Percentiles rank a stretch among this genome's conserved stretches.
These are phyloP conservation scores for Imbricaverruca yamaguchii DNA, from an alignment of 2,888 invertebrate genomes.

Conservation along the genomic window DNA sequence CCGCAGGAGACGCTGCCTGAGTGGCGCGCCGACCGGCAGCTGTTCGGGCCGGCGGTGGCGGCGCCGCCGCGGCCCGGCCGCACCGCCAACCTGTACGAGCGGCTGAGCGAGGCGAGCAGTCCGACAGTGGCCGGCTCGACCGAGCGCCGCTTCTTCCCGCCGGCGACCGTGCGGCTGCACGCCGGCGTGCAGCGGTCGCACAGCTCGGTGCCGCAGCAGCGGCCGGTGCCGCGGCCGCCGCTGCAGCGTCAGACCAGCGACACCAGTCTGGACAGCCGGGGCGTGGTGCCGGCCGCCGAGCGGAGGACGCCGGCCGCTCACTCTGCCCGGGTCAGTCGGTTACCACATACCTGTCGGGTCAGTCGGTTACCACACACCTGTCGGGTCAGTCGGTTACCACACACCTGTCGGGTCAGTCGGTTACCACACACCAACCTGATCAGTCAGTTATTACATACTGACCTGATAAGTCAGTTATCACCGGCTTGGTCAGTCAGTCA, in stretches of 20 bases:
- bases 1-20: not conserved
- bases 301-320: not conserved
- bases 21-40: not conserved
- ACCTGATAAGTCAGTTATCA: no score
- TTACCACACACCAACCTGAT: no score
- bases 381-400: no score
- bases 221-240: not conserved
- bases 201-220: slow-evolving; percentile 13
- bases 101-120: slow-evolving; percentile 2
- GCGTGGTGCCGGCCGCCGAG: not conserved
- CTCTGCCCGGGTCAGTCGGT: not conserved
- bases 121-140: not conserved
- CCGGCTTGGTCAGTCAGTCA: no score
- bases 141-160: not conserved
- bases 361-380: no score
- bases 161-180: not conserved
- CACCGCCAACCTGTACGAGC: not conserved
- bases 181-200: not conserved
- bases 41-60: not conserved
- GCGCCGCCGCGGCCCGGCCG: not conserved
- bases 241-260: slow-evolving; percentile 16
- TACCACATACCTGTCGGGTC: no score
- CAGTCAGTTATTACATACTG: no score
- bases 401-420: no score
- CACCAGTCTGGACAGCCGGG: slow-evolving; percentile 11